Base-by-base conservation (phyloP, 2,113 vertebrate species). In the Ascaphus truei region DNA sequence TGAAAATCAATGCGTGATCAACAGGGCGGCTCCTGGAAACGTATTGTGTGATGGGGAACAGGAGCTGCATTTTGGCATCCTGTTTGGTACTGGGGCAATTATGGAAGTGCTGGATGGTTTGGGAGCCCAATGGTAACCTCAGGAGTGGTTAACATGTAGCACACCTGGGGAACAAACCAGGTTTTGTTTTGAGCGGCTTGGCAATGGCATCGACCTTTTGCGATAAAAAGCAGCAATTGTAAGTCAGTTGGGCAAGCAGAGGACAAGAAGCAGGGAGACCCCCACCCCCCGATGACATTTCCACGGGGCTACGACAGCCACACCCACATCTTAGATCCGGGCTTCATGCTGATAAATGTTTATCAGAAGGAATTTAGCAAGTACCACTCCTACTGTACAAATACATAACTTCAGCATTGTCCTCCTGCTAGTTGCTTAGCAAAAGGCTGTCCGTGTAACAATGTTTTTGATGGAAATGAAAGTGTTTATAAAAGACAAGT, bases 391-490 rank as follows among this genome's bases (percentile, higher is more conserved):
- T 34, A 20, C 10, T 67, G 27, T 18, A 45, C 22, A 58, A 48
- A 68, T 34, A 48, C 29, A 41, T 45, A 16, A 22, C 20, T n/a
- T 22, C 29, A 15, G 22, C 10, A n/a, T n/a, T n/a, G n/a, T n/a
- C n/a, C n/a, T 58, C 37, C 10, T 45, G 11, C 25, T 45, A 26
- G 23, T 5, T 10, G 29, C 39, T 68, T 45, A 12, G 30, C 2
- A 7, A 48, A 27, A 47, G 51, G 64, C 25, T 45, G 52, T 18
- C 37, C 33, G 41, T 48, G 27, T 45, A 58, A 31, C 48, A 59
- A 50, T 68, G 65, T 68, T 68, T 59, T 59, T 20, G 22, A 68
- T 68, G 53, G 41, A 68, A 48, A 45, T 16, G 31, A 50, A 68
- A 68, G 31, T 59, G 41, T 68, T 68, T 68, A 48, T 36, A 50